Base-by-base conservation (phyloP, 2,797 vertebrate genomes). In the Cetoscarus ocellatus region DNA sequence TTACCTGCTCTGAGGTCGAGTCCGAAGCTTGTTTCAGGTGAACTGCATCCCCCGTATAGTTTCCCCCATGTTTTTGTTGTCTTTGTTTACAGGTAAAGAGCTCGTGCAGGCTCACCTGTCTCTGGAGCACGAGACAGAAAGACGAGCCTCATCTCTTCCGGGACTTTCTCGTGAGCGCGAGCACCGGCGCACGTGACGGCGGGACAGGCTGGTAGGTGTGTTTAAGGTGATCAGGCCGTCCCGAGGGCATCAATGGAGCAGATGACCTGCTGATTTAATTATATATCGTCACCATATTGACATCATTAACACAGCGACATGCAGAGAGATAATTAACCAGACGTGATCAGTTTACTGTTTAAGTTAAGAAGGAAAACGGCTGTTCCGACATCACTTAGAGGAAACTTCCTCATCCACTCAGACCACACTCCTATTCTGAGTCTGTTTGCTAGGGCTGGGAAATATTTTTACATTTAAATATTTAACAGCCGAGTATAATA, bases 81-180 rank as follows among this genome's bases (percentile, higher is more conserved):
- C 65, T 63, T 73, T 83, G 82, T 83, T 78, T 71, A 59, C 78
- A 73, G 72, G 67, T 82, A 51, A 55, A 35, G 52, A 15, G 52
- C 0, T 19, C 15, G 63, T 18, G 8, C 43, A 0, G 0, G 1
- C 54, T 84, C 82, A 90, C 81, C 87, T 86, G 81, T 38, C 39
- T 6, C 59, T 0, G 0, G 48, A 1, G 64, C 66, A 12, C 68
- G 34, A n/a, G 35, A 17, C 19, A 5, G 6, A 11, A 70, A 17
- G 19, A 5, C 2, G 12, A 70, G 69, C 38, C 67, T 68, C 27
- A 27, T 27, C 27, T 27, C 85, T 89, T 91, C 91, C 89, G 86
- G 88, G 76, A 82, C 42, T 27, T 92, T 88, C 84, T 80, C 67
- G 6, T 5, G n/a, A 6, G 58, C 15, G 55, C 62, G 64, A 58